Base-by-base conservation (phyloP, 2,113 vertebrate species). In the Tetrax tetrax region DNA sequence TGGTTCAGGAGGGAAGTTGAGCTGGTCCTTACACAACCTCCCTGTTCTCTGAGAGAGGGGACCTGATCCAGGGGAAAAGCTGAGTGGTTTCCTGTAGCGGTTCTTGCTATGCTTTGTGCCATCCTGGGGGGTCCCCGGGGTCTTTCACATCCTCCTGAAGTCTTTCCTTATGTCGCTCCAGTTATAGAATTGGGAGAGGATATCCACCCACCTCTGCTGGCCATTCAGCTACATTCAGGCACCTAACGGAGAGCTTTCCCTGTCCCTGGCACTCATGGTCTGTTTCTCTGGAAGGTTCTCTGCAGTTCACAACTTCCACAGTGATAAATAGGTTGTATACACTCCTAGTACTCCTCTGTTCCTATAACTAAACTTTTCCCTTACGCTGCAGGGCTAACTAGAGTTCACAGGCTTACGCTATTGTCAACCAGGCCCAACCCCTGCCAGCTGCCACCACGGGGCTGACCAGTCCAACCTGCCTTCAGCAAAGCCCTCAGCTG, bases 401-500 rank as follows among this genome's bases (percentile, higher is more conserved):
- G 41, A 51, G 38, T 37, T 69, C 5, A 0, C 27, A 5, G 31
- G 28, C 29, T 63, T 50, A 18, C 0, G 0, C n/a, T 33, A 0
- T 12, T 70, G 61, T 53, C 22, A 43, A 4, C 20, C 28, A 54
- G 74, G 51, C 47, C 54, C 64, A 78, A 4, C 41, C 11, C 48
- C 41, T 57, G 29, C 41, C 43, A 27, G 43, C 60, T 74, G 64
- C 50, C 41, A 5, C 56, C 82, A 13, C 48, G 27, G 48, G 24
- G 27, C 2, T 77, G 48, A 54, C 59, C 48, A 24, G 4, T 60
- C 65, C n/a, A 43, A 23, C 48, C 19, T 14, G 8, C 50, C 45
- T 57, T 74, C 29, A 77, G 47, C 76, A 76, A 72, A 88, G 59
- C 45, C 33, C 54, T 65, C 22, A 48, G 45, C 50, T 80, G 19